Evolutionary conservation across 2,113 vertebrate genomes (phyloP), one percentile per base, ranked within the genome.

Genomic region (Vicugna pacos): DNA sequence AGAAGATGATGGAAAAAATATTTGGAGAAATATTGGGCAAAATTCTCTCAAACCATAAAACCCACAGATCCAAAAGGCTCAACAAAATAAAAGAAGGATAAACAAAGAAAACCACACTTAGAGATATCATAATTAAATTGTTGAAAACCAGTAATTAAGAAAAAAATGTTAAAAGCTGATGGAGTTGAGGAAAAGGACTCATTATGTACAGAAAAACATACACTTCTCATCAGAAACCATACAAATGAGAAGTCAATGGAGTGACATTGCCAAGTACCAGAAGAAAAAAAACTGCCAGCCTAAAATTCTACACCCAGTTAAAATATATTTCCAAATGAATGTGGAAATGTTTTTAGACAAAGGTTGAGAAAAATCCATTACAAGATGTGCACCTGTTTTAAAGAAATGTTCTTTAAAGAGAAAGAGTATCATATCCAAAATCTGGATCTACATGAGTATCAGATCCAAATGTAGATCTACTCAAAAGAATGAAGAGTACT

Each of bases 271-370:
- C 70, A 85, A 91, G 52, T 77, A 79, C 42, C n/a, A 3, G 4
- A 77, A 58, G 58, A 69, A 64, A 50, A 76, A 65, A 72, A 30
- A 56, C 24, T 72, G 32, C 42, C 38, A 81, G 56, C 13, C 13
- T 87, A 64, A 95, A 87, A 75, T 88, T 75, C 89, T 92, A 38
- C 38, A 81, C 22, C 58, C 58, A 38, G 42, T 72, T 92, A 81
- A 81, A 92, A 80, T 48, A 58, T 50, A 88, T 81, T 91, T 87
- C 83, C 87, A 95, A 80, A 81, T 56, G 14, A 82, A 65, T 7
- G 20, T 81, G 14, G 38, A 48, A 92, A 81, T 81, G 24, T 32
- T 88, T 81, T 56, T 65, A 88, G 46, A 92, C 73, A 92, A 87
- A 67, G 24, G 17, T 8, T 58, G 32, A 87, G 30, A 64, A 81